These are phyloP conservation scores for Platyscapa corneri DNA, from an alignment of 1,140 invertebrate genomes.

Conservation along the genomic window DNA sequence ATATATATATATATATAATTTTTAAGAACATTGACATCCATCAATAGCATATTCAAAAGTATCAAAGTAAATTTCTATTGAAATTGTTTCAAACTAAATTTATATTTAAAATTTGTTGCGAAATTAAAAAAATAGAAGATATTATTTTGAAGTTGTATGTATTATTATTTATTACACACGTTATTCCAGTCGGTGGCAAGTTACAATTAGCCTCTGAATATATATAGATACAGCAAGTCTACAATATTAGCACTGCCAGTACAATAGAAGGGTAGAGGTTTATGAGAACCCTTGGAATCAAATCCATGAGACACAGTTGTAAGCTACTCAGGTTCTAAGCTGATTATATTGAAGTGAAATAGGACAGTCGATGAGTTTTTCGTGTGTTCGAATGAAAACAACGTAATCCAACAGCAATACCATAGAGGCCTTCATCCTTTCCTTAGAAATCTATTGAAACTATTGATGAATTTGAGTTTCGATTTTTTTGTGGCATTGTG, in stretches of 20 bases:
- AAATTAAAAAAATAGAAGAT: too few species aligned
- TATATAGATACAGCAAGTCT: conserved; percentile 9
- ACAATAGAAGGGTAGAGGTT: conserved; percentile 18
- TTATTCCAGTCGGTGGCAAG: background rate
- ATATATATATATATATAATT: too few species aligned
- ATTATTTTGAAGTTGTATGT: too few species aligned
- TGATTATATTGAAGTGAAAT: conserved; percentile 54
- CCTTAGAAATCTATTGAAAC: background rate
- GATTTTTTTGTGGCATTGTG: too few species aligned
- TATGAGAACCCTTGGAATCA: conserved; percentile 55
- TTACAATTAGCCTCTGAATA: background rate
- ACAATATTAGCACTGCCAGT: background rate
- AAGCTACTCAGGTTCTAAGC: conserved; percentile 47
- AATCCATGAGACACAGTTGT: conserved; percentile 44
- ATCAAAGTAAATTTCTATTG: too few species aligned
- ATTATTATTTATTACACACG: too few species aligned
- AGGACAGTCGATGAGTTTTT: background rate
- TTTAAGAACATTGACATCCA: too few species aligned
- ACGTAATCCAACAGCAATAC: background rate
- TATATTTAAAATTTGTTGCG: too few species aligned
- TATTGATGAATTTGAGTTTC: background rate
- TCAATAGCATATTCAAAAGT: too few species aligned
- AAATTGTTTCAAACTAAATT: too few species aligned
- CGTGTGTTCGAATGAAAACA: background rate
- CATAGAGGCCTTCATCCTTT: background rate